Base-by-base conservation (phyloP, 2,113 vertebrate genomes). In the Columba livia region DNA sequence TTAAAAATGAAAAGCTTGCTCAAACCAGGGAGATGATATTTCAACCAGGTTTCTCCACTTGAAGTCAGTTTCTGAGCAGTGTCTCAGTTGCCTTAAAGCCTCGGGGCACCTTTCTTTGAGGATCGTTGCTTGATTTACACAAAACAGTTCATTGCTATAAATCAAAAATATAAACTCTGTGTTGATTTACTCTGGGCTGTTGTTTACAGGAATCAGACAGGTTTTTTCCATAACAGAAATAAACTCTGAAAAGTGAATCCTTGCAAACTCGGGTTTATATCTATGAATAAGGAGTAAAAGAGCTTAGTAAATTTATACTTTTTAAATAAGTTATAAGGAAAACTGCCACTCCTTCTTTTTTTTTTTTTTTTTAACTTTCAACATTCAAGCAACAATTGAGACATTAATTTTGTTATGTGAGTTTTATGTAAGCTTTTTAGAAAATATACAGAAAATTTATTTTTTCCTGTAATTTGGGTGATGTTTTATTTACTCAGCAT, bases 51-150 rank as follows among this genome's bases (percentile, higher is more conserved):
- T 95, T 24, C 62, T 97, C 57, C 81, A 79, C 88, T 90, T 94
- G 73, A 97, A 97, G 67, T 89, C 2, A 0, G 58, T 70, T 97
- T 93, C 82, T 94, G 84, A 97, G 88, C 48, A 89, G 57, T 70
- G 82, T 94, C 90, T 96, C 92, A 83, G 82, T 85, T 85, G 93
- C 62, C 79, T 85, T 69, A 91, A 90, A 96, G 96, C 93, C 91
- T 97, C 60, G 5, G 62, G 92, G 92, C 77, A 69, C 77, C 20
- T 91, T 90, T 87, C 93, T 97, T 97, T 97, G 94, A 91, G 92
- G 91, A 93, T 95, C 77, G 48, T 70, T 70, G 34, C 62, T 42
- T 97, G 96, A 94, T 97, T 96, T 96, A 77, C 85, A 92, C 85
- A 90, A 94, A 95, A 74, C 28, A 44, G 42, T 93, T 90, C 85